Evolutionary conservation across 2,888 invertebrate species (phyloP), one percentile per base, ranked within the genome.

Genomic region (Netelia fuscicornis): DNA sequence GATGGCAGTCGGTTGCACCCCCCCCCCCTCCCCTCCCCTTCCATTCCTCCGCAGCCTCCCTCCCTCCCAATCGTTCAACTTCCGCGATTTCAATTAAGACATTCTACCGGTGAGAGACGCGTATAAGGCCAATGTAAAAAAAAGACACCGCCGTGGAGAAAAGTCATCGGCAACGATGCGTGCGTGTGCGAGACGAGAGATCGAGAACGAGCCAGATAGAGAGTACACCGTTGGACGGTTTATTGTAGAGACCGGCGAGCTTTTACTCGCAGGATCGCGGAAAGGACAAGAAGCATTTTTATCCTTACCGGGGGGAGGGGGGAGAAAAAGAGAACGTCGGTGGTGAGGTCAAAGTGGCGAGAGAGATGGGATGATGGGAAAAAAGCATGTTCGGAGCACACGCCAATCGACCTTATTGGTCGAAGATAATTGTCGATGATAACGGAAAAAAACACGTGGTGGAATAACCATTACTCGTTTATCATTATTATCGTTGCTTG

Each of bases 1-100:
- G 58, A 74, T 72, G 54, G 56, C 58, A 70, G 56, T 54, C 70
- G 74, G 58, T 25, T 25, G 25, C 25, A 2, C 30, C 30, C 30
- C 30, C 30, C 30, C 30, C 0, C 2, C 30, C 30, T 30, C 2
- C 25, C 25, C 30, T 0, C 17, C 17, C 17, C 17, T 17, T 17
- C 17, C 17, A 17, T 17, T 17, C 17, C 17, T 17, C 0, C 17
- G 0, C 17, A 17, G 17, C 17, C 17, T 17, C 17, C 30, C 5
- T 5, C 23, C 60, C 60, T 17, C 81, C 81, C 74, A 80, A 87
- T 81, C 76, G 72, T 80, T 84, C 76, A 85, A 87, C 88, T 89
- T 89, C 89, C 88, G 87, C 77, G 72, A 87, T 89, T 88, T 89
- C 88, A 90, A 90, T 91, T 90, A 89, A 90, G 89, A 90, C 88